Percentiles rank a stretch among this genome's conserved stretches.
These are phyloP conservation scores for Zosterops lateralis DNA, from an alignment of 2,113 vertebrate species.

Conservation along the genomic window DNA sequence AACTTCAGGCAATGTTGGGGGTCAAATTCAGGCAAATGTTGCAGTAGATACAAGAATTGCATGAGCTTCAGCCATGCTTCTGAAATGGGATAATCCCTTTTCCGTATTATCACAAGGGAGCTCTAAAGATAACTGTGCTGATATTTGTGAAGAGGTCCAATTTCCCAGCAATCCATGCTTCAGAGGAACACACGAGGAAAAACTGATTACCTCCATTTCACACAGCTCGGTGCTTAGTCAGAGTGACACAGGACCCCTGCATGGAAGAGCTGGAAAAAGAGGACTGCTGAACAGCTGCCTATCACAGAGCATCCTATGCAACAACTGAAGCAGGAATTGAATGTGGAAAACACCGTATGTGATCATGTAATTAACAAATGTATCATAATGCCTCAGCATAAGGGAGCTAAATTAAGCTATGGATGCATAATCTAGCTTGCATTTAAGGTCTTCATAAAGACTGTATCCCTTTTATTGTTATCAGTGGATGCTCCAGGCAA, in stretches of 20 bases:
- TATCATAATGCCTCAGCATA: background rate
- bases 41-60: background rate
- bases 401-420: conserved; percentile 11
- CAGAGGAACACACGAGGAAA: background rate
- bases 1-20: background rate
- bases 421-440: background rate
- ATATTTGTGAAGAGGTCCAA: background rate
- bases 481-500: background rate
- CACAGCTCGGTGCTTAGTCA: background rate
- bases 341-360: background rate
- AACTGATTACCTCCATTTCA: background rate
- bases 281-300: background rate
- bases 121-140: background rate
- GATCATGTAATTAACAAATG: background rate
- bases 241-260: background rate
- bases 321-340: background rate
- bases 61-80: background rate
- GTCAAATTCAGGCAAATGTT: background rate
- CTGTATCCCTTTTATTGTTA: background rate
- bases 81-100: background rate
- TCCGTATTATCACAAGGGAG: background rate
- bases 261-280: background rate
- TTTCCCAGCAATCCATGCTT: background rate
- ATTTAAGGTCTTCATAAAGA: background rate
- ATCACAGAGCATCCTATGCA: background rate